A percentile compares a stretch with the other conserved stretches of the same genome.
These are phyloP conservation scores for Echeneis naucrates DNA, from an alignment of 2,797 vertebrate species.

Conservation along the genomic window DNA sequence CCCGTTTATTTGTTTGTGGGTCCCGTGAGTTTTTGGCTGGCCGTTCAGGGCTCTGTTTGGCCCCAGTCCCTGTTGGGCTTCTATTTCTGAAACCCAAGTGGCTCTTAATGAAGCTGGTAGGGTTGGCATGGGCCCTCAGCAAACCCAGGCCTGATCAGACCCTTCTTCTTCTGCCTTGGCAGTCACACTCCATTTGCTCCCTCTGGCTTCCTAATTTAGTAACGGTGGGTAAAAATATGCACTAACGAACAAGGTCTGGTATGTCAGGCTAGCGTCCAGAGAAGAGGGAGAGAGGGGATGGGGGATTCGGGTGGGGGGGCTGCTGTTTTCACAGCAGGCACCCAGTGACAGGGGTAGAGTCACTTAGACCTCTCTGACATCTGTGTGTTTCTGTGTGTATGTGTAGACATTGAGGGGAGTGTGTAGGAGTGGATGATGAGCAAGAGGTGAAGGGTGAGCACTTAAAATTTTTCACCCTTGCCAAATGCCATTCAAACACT, in stretches of 20 bases:
- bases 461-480: conserved; percentile 75
- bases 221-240: conserved; percentile 93
- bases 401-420: conserved; percentile 51
- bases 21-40: conserved; percentile 83
- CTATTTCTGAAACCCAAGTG: conserved; percentile 86
- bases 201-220: conserved; percentile 97
- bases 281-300: conserved; percentile 62
- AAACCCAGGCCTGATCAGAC: conserved; percentile 86
- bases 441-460: conserved; percentile 64
- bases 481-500: conserved; percentile 70
- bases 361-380: conserved; percentile 74
- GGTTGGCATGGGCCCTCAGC: conserved; percentile 83
- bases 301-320: conserved; percentile 8
- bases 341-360: conserved; percentile 78
- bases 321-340: conserved; percentile 79
- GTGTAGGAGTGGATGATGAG: conserved; percentile 57
- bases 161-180: conserved; percentile 87
- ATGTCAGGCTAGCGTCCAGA: conserved; percentile 91
- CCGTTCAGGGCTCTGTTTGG: conserved; percentile 79
- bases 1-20: conserved; percentile 85
- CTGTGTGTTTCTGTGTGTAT: conserved; percentile 68
- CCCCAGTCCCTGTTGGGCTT: conserved; percentile 79
- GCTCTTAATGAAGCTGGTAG: conserved; percentile 84
- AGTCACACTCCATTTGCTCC: conserved; percentile 84
- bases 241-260: conserved; percentile 91